Conservation (phyloP, 2,113 vertebrate genomes). For the Sula dactylatra region DNA sequence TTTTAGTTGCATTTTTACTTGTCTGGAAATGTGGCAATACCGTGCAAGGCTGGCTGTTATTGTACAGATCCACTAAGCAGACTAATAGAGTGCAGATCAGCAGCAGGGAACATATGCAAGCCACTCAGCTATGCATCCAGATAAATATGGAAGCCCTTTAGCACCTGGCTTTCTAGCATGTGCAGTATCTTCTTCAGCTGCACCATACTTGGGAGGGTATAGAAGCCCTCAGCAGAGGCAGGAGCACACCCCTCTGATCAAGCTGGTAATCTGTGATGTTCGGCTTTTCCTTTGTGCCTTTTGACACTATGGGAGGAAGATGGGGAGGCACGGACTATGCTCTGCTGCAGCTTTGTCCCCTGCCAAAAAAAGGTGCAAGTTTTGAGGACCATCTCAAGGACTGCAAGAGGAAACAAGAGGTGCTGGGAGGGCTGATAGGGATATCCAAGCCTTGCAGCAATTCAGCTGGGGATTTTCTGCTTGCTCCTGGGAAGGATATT, state of each 20-base stretch:
- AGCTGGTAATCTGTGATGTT: neutral
- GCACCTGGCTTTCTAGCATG: neutral
- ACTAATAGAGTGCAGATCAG: neutral
- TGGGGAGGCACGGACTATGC: neutral
- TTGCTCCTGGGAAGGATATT: neutral
- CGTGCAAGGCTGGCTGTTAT: neutral
- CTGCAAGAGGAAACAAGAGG: neutral
- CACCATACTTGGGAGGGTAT: neutral
- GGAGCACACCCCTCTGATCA: neutral
- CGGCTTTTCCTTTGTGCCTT: neutral
- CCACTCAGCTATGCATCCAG: neutral
- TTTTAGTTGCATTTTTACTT: slow-evolving; percentile 30
- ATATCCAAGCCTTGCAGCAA: neutral
- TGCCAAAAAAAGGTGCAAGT: neutral
- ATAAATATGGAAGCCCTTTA: neutral
- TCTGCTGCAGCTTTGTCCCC: neutral
- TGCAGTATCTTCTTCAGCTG: neutral
- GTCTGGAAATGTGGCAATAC: slow-evolving; percentile 35
- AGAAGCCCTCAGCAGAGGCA: neutral
- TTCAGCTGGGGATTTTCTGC: neutral
- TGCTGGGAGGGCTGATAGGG: neutral
- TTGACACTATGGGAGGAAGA: neutral
- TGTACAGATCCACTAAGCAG: neutral
- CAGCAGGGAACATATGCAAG: neutral
- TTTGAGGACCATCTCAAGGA: neutral